Percentiles rank a stretch among this genome's conserved stretches.
phyloP scores from a whole-genome alignment of 2,797 vertebrate species.

The Schizothorax lantsangensis region DNA sequence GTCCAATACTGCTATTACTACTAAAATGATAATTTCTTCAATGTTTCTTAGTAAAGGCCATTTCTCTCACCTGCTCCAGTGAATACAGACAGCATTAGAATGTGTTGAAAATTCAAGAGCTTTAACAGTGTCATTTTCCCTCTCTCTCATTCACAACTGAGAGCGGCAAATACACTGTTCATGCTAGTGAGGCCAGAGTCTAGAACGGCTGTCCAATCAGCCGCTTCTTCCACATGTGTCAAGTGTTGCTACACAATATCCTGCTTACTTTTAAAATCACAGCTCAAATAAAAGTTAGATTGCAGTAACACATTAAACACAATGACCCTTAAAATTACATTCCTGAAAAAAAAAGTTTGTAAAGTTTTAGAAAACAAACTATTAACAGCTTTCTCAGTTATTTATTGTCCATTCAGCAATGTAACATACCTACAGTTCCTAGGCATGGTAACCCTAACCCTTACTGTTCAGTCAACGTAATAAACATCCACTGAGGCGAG shows the following conservation, averaged over 20 bases:
- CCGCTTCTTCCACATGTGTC: not conserved
- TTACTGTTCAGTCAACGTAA: not conserved
- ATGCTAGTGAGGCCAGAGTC: not conserved
- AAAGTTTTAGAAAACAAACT: not conserved
- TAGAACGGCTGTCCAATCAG: not conserved
- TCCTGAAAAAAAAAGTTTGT: not conserved
- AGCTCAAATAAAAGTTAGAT: not conserved
- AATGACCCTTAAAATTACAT: not conserved
- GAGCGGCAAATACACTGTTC: not conserved
- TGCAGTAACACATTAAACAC: not conserved
- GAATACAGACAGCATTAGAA: not conserved
- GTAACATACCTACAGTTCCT: too few species aligned
- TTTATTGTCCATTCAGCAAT: too few species aligned
- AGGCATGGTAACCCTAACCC: too few species aligned
- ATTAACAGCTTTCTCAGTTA: too few species aligned
- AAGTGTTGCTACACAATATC: not conserved
- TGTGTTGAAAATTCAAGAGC: not conserved
- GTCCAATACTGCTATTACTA: not conserved
- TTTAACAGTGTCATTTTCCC: not conserved
- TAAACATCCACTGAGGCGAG: not conserved
- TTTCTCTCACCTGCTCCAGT: conserved; percentile 16
- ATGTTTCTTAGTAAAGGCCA: not conserved
- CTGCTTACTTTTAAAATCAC: not conserved
- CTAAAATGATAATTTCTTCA: not conserved
- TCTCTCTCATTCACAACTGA: conserved; percentile 3